Evolutionary conservation across 2,888 invertebrate genomes (phyloP).

Genomic region (Lasioglossum leucozonium): DNA sequence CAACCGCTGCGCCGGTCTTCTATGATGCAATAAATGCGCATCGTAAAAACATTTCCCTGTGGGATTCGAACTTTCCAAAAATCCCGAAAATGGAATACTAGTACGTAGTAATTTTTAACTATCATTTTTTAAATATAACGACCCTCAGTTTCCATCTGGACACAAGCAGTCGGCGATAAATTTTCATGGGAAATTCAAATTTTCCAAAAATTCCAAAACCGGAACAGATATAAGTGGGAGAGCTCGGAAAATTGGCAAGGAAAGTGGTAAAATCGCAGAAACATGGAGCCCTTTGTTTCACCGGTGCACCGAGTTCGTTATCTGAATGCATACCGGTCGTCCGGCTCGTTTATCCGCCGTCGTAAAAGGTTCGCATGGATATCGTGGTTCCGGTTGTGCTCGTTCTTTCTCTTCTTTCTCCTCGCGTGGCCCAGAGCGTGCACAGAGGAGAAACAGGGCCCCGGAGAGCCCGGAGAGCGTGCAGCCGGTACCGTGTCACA

Average conservation of each 20-base stretch:
- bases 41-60: neutral
- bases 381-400: constrained; percentile 68
- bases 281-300: constrained; percentile 43
- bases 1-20: neutral
- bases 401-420: constrained; percentile 40
- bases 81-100: neutral
- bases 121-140: too few relatives aligned
- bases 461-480: constrained; percentile 15
- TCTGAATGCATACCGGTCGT: constrained; percentile 47
- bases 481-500: constrained; percentile 70
- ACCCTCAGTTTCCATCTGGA: neutral
- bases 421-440: constrained; percentile 37
- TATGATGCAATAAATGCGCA: neutral
- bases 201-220: too few relatives aligned
- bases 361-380: constrained; percentile 52
- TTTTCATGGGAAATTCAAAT: too few relatives aligned
- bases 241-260: too few relatives aligned
- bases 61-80: neutral
- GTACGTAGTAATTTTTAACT: neutral
- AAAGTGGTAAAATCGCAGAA: constrained; percentile 14
- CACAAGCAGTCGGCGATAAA: too few relatives aligned
- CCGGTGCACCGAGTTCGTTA: constrained; percentile 51
- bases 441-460: constrained; percentile 22
- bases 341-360: constrained; percentile 62
- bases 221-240: too few relatives aligned